phyloP scores from a whole-genome alignment of 2,113 vertebrate genomes.

The Larimichthys crocea region DNA sequence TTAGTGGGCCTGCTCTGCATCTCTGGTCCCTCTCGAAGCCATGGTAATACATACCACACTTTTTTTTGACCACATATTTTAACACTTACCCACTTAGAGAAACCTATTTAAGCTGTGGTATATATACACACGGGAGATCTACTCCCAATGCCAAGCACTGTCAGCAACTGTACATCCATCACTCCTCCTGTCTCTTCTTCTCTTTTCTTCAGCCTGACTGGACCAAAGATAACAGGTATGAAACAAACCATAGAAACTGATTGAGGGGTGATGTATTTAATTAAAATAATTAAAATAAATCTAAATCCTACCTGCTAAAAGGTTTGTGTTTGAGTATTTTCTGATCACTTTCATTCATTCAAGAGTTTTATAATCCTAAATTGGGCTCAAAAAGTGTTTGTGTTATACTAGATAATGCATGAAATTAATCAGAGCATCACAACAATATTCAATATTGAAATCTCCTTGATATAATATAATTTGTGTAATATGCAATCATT shows the following conservation, averaged over 20 bases:
- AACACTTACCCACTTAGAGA: neutral
- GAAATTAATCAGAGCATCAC: too few species aligned
- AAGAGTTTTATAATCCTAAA: neutral
- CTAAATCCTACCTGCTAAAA: neutral
- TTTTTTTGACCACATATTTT: neutral
- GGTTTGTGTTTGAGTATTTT: neutral
- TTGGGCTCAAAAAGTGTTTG: neutral
- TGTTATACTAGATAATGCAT: too few species aligned
- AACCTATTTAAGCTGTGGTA: neutral
- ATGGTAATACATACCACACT: neutral
- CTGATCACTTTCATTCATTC: neutral
- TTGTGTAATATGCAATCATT: too few species aligned
- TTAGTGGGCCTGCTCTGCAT: neutral
- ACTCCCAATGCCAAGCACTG: slow-evolving; percentile 39
- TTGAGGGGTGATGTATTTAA: neutral
- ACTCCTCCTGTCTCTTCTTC: slow-evolving; percentile 59
- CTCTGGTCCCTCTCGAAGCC: neutral
- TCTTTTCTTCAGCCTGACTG: slow-evolving; percentile 38
- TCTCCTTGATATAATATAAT: too few species aligned
- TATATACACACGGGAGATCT: neutral
- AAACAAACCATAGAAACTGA: neutral
- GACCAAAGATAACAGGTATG: neutral
- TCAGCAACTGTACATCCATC: slow-evolving; percentile 53
- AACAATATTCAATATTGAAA: too few species aligned
- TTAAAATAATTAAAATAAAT: neutral